Percentiles rank a stretch among this genome's conserved stretches.
These are phyloP conservation scores for Achlya flavicornis DNA, from an alignment of 2,888 invertebrate genomes.

Conservation along the genomic window DNA sequence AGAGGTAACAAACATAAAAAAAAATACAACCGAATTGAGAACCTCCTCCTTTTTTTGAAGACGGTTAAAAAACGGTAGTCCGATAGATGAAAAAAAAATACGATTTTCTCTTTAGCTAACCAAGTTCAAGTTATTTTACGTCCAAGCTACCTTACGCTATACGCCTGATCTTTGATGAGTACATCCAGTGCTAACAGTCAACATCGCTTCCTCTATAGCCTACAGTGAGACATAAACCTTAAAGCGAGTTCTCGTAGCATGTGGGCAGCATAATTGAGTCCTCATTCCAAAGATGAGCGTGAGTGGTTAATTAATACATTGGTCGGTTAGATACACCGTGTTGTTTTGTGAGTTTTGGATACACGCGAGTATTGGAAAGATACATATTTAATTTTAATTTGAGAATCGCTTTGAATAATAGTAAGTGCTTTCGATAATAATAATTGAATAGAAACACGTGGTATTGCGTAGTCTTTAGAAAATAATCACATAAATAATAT, in stretches of 20 bases:
- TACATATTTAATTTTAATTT: conserved; percentile 1
- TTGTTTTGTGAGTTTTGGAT: not conserved
- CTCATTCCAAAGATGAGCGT: conserved; percentile 8
- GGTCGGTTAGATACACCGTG: not conserved
- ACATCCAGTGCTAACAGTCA: not conserved
- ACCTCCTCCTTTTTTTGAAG: too few species aligned
- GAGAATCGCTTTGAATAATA: not conserved
- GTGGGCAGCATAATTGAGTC: conserved; percentile 4
- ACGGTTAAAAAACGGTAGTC: too few species aligned
- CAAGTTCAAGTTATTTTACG: too few species aligned
- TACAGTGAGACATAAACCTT: not conserved
- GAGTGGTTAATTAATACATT: conserved; percentile 5
- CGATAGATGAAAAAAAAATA: too few species aligned
- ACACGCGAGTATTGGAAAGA: not conserved
- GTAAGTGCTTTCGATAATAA: not conserved
- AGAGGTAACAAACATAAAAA: too few species aligned
- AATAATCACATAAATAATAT: too few species aligned
- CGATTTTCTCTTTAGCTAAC: too few species aligned
- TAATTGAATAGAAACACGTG: too few species aligned
- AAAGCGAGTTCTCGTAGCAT: conserved; percentile 4
- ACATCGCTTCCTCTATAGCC: not conserved
- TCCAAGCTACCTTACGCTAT: too few species aligned
- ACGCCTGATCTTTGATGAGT: too few species aligned
- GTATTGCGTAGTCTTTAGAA: too few species aligned
- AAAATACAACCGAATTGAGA: too few species aligned